Conservation (phyloP, 2,797 vertebrate species). For the Lacerta agilis region DNA sequence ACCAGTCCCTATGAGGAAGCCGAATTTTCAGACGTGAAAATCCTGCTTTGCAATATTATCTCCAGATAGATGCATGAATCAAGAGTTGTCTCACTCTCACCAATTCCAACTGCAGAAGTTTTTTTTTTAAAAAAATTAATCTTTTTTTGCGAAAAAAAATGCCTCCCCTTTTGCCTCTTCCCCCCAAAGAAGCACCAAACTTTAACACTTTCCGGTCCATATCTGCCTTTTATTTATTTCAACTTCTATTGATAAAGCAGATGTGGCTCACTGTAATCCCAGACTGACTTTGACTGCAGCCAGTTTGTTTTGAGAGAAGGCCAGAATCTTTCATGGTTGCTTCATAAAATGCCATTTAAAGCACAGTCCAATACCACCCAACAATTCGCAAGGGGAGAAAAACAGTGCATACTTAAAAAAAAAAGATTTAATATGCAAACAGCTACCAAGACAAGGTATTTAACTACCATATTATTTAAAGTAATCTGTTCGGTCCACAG, state of each 20-base stretch:
- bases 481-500: neutral
- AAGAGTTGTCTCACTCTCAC: slow-evolving; percentile 55
- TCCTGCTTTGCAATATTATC: slow-evolving; percentile 46
- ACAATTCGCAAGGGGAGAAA: slow-evolving; percentile 39
- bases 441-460: slow-evolving; percentile 20
- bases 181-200: slow-evolving; percentile 12
- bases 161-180: neutral
- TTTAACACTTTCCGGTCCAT: slow-evolving; percentile 27
- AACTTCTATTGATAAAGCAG: slow-evolving; percentile 31
- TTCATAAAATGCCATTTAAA: slow-evolving; percentile 67
- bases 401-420: neutral
- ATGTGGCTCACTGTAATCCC: slow-evolving; percentile 66
- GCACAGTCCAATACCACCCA: slow-evolving; percentile 67
- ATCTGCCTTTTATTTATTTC: no score
- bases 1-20: no score
- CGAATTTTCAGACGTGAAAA: slow-evolving; percentile 13
- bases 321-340: slow-evolving; percentile 63
- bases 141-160: slow-evolving; percentile 62
- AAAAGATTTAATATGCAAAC: neutral
- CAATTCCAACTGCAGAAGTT: slow-evolving; percentile 61
- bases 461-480: neutral
- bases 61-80: slow-evolving; percentile 29
- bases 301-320: slow-evolving; percentile 72
- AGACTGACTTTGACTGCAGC: slow-evolving; percentile 67
- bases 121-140: slow-evolving; percentile 55